A percentile compares a stretch with the other conserved stretches of the same genome.
phyloP scores from a whole-genome alignment of 2,888 invertebrate species.

The Trachelus tabidus region DNA sequence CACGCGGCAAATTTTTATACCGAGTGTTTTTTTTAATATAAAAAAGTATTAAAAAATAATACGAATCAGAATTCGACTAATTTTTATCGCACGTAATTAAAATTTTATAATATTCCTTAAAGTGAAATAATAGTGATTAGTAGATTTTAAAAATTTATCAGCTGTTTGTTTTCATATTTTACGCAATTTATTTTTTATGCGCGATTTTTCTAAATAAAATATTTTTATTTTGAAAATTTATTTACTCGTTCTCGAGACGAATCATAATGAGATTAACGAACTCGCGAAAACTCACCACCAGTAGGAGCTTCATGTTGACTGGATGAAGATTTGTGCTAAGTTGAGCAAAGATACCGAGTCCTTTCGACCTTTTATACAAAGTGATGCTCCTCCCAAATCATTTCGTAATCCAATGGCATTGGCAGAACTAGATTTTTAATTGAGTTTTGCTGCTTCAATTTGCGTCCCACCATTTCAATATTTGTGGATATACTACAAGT shows the following conservation, averaged over 20 bases:
- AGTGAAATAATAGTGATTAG: neutral
- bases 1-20: neutral
- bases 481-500: slow-evolving; percentile 19
- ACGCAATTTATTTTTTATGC: too few relatives aligned
- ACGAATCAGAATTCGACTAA: neutral
- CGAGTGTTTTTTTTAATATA: slow-evolving; percentile 10
- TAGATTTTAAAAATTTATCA: too few relatives aligned
- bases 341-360: slow-evolving; percentile 45
- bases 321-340: slow-evolving; percentile 48
- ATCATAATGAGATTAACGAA: neutral
- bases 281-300: slow-evolving; percentile 54
- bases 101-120: neutral
- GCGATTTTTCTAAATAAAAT: neutral
- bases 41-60: neutral
- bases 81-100: neutral
- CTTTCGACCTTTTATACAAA: slow-evolving; percentile 63
- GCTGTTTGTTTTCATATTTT: too few relatives aligned
- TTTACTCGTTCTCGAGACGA: neutral
- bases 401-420: slow-evolving; percentile 62
- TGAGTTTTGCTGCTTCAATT: slow-evolving; percentile 31
- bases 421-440: slow-evolving; percentile 63
- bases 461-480: slow-evolving; percentile 22
- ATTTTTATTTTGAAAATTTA: neutral
- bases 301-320: slow-evolving; percentile 59
- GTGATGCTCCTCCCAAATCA: slow-evolving; percentile 47